These are phyloP conservation scores for Rhyzopertha dominica DNA, from an alignment of 1,140 invertebrate genomes.

Conservation along the genomic window DNA sequence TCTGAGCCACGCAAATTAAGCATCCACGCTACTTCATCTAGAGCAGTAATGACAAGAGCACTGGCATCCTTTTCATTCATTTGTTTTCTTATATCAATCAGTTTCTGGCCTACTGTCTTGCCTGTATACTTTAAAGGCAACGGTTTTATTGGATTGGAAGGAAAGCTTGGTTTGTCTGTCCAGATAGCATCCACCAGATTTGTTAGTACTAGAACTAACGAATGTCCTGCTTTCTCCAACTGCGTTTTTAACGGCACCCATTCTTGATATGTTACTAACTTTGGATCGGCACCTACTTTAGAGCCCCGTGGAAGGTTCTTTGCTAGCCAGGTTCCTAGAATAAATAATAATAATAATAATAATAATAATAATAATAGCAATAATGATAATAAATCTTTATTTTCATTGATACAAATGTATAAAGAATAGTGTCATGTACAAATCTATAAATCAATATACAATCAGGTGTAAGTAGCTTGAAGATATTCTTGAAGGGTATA, in stretches of 20 bases:
- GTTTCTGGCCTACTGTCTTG: constrained; percentile 59
- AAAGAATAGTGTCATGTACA: too few species aligned
- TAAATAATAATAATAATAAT: too few species aligned
- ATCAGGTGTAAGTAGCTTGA: too few species aligned
- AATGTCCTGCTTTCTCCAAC: constrained; percentile 57
- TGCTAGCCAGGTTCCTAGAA: constrained; percentile 70
- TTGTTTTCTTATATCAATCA: constrained; percentile 59
- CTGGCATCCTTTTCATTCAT: constrained; percentile 69
- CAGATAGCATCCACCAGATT: constrained; percentile 85
- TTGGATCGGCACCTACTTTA: constrained; percentile 77
- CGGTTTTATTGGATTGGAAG: constrained; percentile 58
- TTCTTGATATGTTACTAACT: constrained; percentile 64
- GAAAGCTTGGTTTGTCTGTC: constrained; percentile 54
- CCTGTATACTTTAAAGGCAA: constrained; percentile 68
- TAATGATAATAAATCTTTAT: too few species aligned
- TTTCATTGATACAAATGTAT: too few species aligned
- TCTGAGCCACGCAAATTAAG: constrained; percentile 94
- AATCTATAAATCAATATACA: too few species aligned
- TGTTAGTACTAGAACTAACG: constrained; percentile 63
- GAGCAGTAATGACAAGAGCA: constrained; percentile 72
- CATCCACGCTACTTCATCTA: constrained; percentile 90
- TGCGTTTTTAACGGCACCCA: constrained; percentile 65
- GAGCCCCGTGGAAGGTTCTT: constrained; percentile 67
- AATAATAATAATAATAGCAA: too few species aligned
- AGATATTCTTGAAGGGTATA: too few species aligned